phyloP scores from a whole-genome alignment of 2,113 vertebrate genomes.

The Nanorana parkeri region DNA sequence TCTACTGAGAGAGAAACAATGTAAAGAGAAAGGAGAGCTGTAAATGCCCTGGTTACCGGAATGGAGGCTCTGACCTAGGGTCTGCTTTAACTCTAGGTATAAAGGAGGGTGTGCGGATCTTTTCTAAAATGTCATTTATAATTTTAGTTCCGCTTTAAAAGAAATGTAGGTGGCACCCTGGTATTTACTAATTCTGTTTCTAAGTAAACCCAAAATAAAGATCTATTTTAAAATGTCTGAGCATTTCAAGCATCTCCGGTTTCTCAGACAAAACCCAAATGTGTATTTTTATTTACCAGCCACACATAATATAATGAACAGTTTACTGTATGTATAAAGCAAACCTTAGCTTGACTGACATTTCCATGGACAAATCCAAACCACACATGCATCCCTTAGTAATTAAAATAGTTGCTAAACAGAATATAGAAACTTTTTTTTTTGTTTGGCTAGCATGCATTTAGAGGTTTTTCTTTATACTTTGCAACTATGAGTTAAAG shows the following conservation, averaged over 20 bases:
- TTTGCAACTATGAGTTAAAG: too few relatives aligned
- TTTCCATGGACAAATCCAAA: conserved; percentile 23
- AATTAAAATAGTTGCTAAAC: conserved; percentile 30
- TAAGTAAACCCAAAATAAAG: conserved; percentile 10
- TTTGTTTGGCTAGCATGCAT: background rate
- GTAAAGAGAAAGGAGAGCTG: too few relatives aligned
- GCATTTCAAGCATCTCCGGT: conserved; percentile 1
- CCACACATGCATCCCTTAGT: conserved; percentile 20
- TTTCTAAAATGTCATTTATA: too few relatives aligned
- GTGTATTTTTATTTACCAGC: conserved; percentile 32
- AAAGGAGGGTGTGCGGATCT: too few relatives aligned
- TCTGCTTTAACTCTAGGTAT: too few relatives aligned
- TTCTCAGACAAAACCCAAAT: conserved; percentile 30
- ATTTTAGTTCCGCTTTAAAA: too few relatives aligned
- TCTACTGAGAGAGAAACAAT: too few relatives aligned
- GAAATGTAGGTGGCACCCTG: too few relatives aligned
- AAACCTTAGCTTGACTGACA: conserved; percentile 15
- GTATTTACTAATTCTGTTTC: background rate
- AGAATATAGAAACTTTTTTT: background rate
- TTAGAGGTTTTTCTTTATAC: background rate
- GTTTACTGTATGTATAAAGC: conserved; percentile 18
- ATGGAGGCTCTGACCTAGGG: too few relatives aligned
- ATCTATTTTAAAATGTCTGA: conserved; percentile 2
- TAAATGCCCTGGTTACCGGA: too few relatives aligned
- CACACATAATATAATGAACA: conserved; percentile 26